phyloP scores from a whole-genome alignment of 2,113 vertebrate species.

The Pampusana beccarii region DNA sequence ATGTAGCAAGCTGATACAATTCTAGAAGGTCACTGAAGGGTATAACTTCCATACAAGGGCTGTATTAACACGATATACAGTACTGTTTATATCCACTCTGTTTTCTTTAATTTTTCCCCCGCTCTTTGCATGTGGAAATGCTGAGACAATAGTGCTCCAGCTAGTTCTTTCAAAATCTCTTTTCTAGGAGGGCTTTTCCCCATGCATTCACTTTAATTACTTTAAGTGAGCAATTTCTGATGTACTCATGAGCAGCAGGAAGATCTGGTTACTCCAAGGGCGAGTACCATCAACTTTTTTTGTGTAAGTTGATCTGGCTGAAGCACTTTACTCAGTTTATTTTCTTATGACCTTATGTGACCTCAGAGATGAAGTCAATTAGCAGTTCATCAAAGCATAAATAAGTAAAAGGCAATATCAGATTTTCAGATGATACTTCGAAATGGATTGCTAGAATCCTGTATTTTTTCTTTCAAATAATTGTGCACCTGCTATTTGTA shows the following conservation, averaged over 20 bases:
- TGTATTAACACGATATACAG: conserved; percentile 82
- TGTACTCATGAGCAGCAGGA: not conserved
- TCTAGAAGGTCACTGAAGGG: conserved; percentile 86
- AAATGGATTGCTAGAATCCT: conserved; percentile 37
- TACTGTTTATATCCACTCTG: conserved; percentile 74
- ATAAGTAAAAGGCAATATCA: conserved; percentile 44
- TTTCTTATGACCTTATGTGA: conserved; percentile 68
- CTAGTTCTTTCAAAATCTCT: conserved; percentile 57
- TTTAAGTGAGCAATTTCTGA: not conserved
- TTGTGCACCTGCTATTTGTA: conserved; percentile 34
- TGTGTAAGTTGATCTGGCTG: conserved; percentile 61
- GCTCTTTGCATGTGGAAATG: conserved; percentile 83
- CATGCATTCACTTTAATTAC: not conserved
- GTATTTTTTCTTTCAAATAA: conserved; percentile 23
- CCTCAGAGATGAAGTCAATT: conserved; percentile 71
- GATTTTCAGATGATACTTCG: conserved; percentile 20
- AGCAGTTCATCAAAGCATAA: conserved; percentile 63
- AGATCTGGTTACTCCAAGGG: not conserved
- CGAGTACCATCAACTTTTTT: not conserved
- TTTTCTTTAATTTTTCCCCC: conserved; percentile 67
- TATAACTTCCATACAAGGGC: conserved; percentile 85
- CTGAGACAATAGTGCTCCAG: conserved; percentile 78
- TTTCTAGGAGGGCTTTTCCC: conserved; percentile 6
- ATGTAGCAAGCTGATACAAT: conserved; percentile 83
- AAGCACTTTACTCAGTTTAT: conserved; percentile 69